Evolutionary conservation across 2,797 vertebrate species (phyloP), one percentile per base, ranked within the genome.

Genomic region (Distichodus sexfasciatus): DNA sequence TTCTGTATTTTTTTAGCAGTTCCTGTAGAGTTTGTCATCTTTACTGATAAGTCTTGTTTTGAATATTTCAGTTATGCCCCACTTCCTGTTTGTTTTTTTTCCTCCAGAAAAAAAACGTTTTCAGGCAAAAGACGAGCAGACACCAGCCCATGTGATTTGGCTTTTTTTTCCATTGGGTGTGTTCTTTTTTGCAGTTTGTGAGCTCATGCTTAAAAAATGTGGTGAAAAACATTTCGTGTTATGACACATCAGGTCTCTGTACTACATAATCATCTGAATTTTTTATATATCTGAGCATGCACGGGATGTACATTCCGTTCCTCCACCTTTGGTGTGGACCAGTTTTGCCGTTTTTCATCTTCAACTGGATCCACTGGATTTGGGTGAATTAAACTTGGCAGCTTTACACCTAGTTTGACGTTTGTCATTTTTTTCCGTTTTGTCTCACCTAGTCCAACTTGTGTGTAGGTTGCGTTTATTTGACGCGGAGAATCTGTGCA

Each of bases 201-300:
- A 96, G 89, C 86, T 97, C 94, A 98, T 90, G 86, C 90, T 88
- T 88, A 85, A 97, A 96, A 98, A 97, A 98, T 97, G 91, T 90
- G 92, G 87, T 92, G 90, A 95, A 97, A 97, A 96, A 94, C 93
- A 95, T 84, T 94, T 94, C 96, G 69, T 94, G 96, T 94, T 91
- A 73, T 91, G 83, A 95, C 96, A 92, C 91, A 97, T 96, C 94
- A 83, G 88, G 88, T 91, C 89, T 87, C 91, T 91, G 92, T 94
- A 93, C 94, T 94, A 89, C 87, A 87, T 92, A 94, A 94, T 91
- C 91, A 89, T 90, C 78, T 78, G 84, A 85, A 88, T 91, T 90
- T 73, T 87, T 83, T 66, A 81, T n/a, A n/a, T 80, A 84, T 84
- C 81, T 73, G 74, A 70, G 68, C 55, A 71, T 64, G 57, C 69